Percentiles rank a stretch among this genome's conserved stretches.
These are phyloP conservation scores for Allobates femoralis DNA, from an alignment of 2,797 vertebrate species.

Conservation along the genomic window DNA sequence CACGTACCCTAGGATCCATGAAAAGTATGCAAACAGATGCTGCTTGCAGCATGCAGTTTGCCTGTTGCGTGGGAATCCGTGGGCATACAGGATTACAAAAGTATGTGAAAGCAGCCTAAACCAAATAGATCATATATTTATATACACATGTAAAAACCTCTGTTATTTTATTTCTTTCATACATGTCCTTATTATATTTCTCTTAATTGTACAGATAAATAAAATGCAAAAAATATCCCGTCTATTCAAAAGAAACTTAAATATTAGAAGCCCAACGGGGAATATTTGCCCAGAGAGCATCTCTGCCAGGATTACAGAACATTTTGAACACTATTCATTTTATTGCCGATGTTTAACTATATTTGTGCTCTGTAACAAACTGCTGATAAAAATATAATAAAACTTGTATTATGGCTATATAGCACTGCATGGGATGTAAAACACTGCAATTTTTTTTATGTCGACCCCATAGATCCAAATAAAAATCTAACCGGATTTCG, in stretches of 20 bases:
- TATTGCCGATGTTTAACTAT: constrained; percentile 40
- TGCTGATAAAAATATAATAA: constrained; percentile 40
- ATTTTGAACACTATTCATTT: constrained; percentile 43
- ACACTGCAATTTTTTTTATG: constrained; percentile 35
- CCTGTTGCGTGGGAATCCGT: too few relatives aligned
- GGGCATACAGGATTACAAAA: too few relatives aligned
- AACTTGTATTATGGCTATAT: constrained; percentile 31
- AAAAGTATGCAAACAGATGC: too few relatives aligned
- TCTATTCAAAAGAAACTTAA: neutral
- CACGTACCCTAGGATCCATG: too few relatives aligned
- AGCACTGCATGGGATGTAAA: constrained; percentile 37
- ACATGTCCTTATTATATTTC: neutral
- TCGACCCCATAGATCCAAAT: constrained; percentile 20
- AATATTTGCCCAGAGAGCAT: constrained; percentile 3
- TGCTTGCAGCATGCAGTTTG: too few relatives aligned
- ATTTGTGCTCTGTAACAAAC: constrained; percentile 39
- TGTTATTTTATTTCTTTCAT: neutral
- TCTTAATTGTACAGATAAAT: neutral
- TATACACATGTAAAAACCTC: too few relatives aligned
- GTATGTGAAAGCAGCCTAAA: too few relatives aligned
- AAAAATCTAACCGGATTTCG: constrained; percentile 39
- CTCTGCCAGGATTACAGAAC: constrained; percentile 18
- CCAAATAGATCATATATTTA: too few relatives aligned
- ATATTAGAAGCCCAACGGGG: neutral
- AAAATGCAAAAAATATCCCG: neutral